Evolutionary conservation across 2,113 vertebrate genomes (phyloP).

Genomic region (Proteles cristata): DNA sequence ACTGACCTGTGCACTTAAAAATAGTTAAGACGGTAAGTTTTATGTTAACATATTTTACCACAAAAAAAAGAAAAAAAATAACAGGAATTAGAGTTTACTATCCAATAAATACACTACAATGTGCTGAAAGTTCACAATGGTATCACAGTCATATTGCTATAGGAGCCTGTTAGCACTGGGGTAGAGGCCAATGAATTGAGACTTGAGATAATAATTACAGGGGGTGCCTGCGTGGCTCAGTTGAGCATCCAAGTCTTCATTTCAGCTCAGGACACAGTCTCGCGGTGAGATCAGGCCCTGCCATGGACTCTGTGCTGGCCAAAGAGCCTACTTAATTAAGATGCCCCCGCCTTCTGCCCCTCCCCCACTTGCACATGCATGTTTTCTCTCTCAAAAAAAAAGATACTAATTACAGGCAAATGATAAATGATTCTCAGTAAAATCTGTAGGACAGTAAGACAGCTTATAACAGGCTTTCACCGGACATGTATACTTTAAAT

Average conservation of each 20-base stretch:
- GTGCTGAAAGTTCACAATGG: neutral
- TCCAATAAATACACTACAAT: neutral
- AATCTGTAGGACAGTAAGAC: neutral
- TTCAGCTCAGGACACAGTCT: too few relatives aligned
- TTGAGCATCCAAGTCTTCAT: too few relatives aligned
- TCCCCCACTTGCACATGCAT: too few relatives aligned
- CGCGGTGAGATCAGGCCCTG: too few relatives aligned
- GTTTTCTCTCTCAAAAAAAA: neutral
- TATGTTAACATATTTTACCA: neutral
- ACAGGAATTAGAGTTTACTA: neutral
- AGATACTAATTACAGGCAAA: neutral
- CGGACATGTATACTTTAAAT: neutral
- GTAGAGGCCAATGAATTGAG: neutral
- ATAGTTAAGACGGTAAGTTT: neutral
- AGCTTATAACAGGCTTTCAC: neutral
- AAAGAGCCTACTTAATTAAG: too few relatives aligned
- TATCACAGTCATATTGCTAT: neutral
- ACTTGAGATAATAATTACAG: neutral
- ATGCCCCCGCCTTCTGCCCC: too few relatives aligned
- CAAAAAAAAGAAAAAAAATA: conserved; percentile 2
- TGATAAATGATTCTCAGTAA: neutral
- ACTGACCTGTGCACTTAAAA: neutral
- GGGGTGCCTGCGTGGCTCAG: too few relatives aligned
- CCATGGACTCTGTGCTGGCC: too few relatives aligned
- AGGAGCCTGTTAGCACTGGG: neutral